Percentiles rank a stretch among this genome's conserved stretches.
Evolutionary conservation across 2,797 vertebrate genomes (phyloP).

Genomic region (Tympanoctomys barrerae): DNA sequence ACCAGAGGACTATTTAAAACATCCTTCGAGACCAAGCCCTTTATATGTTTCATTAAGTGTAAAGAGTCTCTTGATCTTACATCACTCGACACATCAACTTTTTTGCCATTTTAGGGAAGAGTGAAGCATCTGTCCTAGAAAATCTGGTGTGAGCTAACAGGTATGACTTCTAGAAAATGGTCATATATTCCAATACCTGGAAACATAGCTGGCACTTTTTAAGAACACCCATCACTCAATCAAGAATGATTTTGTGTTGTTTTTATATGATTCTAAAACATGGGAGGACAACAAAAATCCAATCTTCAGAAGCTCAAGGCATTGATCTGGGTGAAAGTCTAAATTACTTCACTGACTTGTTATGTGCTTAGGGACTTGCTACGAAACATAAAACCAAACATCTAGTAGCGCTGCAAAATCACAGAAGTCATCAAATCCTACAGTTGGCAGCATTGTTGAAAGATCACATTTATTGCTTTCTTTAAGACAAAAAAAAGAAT

Average conservation of each 20-base stretch:
- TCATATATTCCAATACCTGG: background rate
- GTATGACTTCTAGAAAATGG: background rate
- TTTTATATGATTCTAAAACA: slow-evolving; percentile 68
- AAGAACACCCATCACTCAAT: slow-evolving; percentile 53
- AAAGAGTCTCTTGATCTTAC: background rate
- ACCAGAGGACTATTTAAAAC: background rate
- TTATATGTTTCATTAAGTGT: slow-evolving; percentile 45
- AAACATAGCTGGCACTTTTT: background rate
- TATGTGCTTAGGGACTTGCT: slow-evolving; percentile 61
- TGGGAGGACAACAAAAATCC: slow-evolving; percentile 42
- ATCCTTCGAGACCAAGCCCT: slow-evolving; percentile 30
- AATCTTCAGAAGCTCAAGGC: slow-evolving; percentile 52
- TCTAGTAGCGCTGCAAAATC: background rate
- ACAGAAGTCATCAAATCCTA: slow-evolving; percentile 55
- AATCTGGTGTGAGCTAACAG: background rate
- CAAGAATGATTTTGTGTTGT: slow-evolving; percentile 63
- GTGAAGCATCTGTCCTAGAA: background rate
- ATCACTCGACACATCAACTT: background rate
- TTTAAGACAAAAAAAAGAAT: background rate
- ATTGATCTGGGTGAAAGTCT: slow-evolving; percentile 62
- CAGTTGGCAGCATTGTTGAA: background rate
- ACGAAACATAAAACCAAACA: slow-evolving; percentile 70
- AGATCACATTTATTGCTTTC: slow-evolving; percentile 43
- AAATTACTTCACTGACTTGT: slow-evolving; percentile 64
- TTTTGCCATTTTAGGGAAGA: background rate